A percentile compares a stretch with the other conserved stretches of the same genome.
Conservation (phyloP, 2,797 vertebrate genomes). For the Anabacerthia variegaticeps region DNA sequence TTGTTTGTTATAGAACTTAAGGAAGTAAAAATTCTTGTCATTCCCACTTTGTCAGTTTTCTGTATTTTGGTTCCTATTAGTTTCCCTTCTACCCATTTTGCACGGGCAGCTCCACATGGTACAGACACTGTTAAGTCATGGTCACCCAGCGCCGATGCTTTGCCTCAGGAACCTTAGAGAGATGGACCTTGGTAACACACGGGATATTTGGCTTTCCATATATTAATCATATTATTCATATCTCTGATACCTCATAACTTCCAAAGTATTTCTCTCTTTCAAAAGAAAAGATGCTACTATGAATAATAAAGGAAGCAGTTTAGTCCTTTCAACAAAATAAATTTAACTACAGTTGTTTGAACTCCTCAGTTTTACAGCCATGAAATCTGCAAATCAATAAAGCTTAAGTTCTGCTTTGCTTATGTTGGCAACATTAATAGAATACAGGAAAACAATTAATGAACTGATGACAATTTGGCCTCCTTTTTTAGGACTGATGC, state of each 20-base stretch:
- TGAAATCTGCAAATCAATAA: background rate
- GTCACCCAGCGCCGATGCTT: background rate
- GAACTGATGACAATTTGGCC: background rate
- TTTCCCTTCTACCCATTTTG: slow-evolving; percentile 88
- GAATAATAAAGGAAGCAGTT: background rate
- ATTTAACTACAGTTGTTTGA: background rate
- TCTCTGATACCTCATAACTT: background rate
- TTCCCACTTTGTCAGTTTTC: slow-evolving; percentile 89
- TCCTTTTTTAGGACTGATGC: background rate
- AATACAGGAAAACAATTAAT: background rate
- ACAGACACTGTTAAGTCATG: background rate
- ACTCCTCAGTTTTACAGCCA: background rate
- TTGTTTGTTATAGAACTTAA: slow-evolving; percentile 93
- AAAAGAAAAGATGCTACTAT: background rate
- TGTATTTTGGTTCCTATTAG: slow-evolving; percentile 91
- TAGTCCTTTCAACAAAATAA: background rate
- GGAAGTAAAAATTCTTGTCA: slow-evolving; percentile 88
- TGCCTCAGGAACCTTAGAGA: background rate
- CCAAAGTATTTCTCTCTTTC: background rate
- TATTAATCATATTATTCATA: background rate
- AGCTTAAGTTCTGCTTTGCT: background rate
- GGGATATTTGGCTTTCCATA: background rate
- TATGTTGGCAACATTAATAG: background rate
- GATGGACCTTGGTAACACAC: background rate
- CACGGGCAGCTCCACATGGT: slow-evolving; percentile 77